Evolutionary conservation across 1,140 invertebrate genomes (phyloP).

Genomic region (Triops cancriformis): DNA sequence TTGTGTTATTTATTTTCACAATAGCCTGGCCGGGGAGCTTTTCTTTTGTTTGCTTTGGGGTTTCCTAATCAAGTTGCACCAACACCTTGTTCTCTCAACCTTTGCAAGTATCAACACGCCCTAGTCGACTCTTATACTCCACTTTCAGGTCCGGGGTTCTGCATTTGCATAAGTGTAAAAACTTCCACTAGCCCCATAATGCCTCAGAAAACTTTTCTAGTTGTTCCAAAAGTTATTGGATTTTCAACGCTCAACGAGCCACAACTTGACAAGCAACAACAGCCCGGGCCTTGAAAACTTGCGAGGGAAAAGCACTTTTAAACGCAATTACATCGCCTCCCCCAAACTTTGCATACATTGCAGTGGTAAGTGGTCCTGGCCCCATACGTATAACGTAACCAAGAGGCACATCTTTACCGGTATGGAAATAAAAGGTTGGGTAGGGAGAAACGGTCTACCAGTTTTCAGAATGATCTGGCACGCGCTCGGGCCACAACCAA

Average conservation of each 20-base stretch:
- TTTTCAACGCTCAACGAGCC: background rate
- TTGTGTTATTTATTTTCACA: too few relatives aligned
- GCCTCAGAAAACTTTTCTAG: background rate
- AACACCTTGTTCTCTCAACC: background rate
- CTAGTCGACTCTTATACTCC: background rate
- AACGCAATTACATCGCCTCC: constrained; percentile 4
- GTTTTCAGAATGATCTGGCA: background rate
- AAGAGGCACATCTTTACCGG: background rate
- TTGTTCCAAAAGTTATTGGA: background rate
- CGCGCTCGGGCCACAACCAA: background rate
- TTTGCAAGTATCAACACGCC: background rate
- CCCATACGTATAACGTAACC: background rate
- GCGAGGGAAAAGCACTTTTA: background rate
- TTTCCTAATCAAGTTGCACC: background rate
- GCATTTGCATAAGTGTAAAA: background rate
- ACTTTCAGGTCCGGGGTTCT: background rate
- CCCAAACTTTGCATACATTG: background rate
- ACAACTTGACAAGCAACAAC: background rate
- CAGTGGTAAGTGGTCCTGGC: too few relatives aligned
- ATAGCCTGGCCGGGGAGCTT: background rate
- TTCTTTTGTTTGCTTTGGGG: background rate
- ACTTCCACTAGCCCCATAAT: background rate
- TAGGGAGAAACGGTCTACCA: background rate
- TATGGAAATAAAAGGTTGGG: background rate
- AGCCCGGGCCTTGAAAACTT: background rate